Evolutionary conservation across 2,113 vertebrate genomes (phyloP).

Genomic region (Festucalex cinctus): DNA sequence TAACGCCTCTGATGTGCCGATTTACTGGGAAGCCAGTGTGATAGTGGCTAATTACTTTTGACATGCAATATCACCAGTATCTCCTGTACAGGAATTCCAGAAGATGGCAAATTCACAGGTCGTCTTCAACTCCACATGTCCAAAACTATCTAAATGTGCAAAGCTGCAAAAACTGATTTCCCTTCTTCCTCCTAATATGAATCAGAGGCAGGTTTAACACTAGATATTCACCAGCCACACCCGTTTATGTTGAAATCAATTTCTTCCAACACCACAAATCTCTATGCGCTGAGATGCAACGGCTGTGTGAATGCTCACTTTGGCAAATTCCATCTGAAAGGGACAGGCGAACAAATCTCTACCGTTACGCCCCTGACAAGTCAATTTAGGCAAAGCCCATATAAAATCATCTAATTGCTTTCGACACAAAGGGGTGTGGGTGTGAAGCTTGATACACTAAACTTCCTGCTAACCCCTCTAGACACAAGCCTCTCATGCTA

Average conservation of each 20-base stretch:
- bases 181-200: neutral
- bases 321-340: neutral
- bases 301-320: neutral
- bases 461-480: neutral
- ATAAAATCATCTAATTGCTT: neutral
- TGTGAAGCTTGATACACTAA: neutral
- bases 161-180: neutral
- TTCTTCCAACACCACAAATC: neutral
- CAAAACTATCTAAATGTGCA: neutral
- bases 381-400: neutral
- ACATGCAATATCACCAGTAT: neutral
- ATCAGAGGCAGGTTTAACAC: neutral
- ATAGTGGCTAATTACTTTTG: neutral
- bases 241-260: neutral
- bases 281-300: neutral
- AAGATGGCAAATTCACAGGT: neutral
- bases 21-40: neutral
- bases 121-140: neutral
- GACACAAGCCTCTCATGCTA: neutral
- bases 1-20: neutral
- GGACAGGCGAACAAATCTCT: neutral
- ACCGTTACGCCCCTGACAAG: neutral
- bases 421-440: neutral
- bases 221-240: neutral
- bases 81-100: neutral